Evolutionary conservation across 2,888 invertebrate species (phyloP), one percentile per base, ranked within the genome.

Genomic region (Andrena bicolor): DNA sequence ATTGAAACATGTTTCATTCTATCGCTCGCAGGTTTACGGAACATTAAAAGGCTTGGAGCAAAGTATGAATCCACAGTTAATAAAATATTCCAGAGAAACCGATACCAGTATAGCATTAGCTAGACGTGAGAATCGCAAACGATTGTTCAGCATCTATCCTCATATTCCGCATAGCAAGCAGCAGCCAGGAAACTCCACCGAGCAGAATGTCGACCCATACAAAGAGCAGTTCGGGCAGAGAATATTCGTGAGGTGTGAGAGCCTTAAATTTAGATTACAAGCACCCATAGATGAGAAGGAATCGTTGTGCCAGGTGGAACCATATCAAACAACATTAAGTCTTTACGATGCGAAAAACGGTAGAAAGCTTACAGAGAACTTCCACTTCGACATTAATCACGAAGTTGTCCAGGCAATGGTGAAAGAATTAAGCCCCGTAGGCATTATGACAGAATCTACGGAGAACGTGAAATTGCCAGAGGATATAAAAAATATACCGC

Each of bases 331-430:
- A 26, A 96, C 97, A 65, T 94, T 99, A 87, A 97, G 98, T 76
- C 94, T 99, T 58, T 99, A 98, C 94, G 99, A 99, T 95, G 97
- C 97, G 6, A 96, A 97, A 91, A 96, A 96, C 86, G 97, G 97
- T 51, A 96, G 96, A 91, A 99, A 99, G 94, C 95, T 99, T 84
- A 97, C 98, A 1, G 99, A 99, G 94, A 98, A 98, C 94, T 99
- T 99, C 94, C 97, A 98, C 94, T 98, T 98, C 91, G 97, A 98
- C 93, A 95, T 98, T 20, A 98, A 98, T 94, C 96, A 97, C 91
- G 95, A 96, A 10, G 95, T 96, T 83, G 96, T 97, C n/a, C 94
- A 95, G 65, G 95, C 95, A 80, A 95, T 96, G 93, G 90, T 96
- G 61, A 89, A 94, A 86, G 93, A 95, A 95, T 93, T 95, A 94